Conservation (phyloP, 1,140 invertebrate genomes). For the Hypothenemus hampei region DNA sequence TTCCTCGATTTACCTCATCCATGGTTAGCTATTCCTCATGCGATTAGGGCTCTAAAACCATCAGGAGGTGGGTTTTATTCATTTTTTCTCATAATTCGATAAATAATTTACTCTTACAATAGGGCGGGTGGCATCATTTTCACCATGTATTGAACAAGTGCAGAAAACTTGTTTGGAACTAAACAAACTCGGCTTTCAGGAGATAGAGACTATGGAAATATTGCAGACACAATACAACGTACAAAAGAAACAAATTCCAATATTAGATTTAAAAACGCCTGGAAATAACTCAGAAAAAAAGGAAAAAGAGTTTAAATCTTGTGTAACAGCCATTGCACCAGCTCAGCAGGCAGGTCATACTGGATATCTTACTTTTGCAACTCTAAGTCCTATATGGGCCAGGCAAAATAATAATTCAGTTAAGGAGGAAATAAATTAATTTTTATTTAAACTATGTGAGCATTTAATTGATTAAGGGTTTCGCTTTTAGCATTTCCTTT, state of each 20-base stretch:
- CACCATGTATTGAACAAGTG: constrained; percentile 97
- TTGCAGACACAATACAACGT: constrained; percentile 79
- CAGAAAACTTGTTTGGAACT: constrained; percentile 77
- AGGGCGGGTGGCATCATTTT: too few relatives aligned
- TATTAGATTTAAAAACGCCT: constrained; percentile 58
- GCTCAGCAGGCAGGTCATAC: constrained; percentile 80
- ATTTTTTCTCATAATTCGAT: background rate
- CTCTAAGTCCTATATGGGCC: constrained; percentile 57
- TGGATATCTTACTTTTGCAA: constrained; percentile 90
- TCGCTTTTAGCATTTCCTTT: constrained; percentile 57
- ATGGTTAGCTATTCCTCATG: constrained; percentile 86
- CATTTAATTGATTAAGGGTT: too few relatives aligned
- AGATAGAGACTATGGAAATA: constrained; percentile 83
- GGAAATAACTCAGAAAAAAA: constrained; percentile 47
- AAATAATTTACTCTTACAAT: background rate
- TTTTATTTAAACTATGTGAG: too few relatives aligned
- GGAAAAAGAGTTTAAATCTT: constrained; percentile 50
- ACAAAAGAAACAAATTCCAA: constrained; percentile 62
- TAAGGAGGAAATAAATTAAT: too few relatives aligned
- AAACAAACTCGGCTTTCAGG: constrained; percentile 67
- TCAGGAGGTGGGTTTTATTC: constrained; percentile 57
- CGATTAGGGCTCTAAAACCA: constrained; percentile 61
- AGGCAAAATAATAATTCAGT: background rate
- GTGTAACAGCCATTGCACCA: constrained; percentile 64
- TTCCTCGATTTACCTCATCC: constrained; percentile 96